A percentile compares a stretch with the other conserved stretches of the same genome.
Conservation (phyloP, 1,140 invertebrate species). For the Psilanteris sp. region DNA sequence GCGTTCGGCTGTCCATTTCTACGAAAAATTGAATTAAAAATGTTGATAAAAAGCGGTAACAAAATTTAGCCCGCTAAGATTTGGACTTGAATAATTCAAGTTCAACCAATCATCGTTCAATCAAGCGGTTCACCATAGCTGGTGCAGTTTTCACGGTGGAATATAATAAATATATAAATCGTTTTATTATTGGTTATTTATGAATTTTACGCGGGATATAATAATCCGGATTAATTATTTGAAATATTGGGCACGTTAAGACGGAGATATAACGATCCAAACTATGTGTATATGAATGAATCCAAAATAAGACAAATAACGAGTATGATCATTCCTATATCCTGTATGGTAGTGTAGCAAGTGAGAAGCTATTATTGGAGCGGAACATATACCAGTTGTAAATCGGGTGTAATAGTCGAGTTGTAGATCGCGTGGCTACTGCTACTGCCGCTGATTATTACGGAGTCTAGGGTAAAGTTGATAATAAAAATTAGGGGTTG, state of each 20-base stretch:
- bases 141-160: too few relatives aligned
- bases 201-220: too few relatives aligned
- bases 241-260: too few relatives aligned
- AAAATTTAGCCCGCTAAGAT: too few relatives aligned
- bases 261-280: too few relatives aligned
- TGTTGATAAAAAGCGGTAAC: neutral
- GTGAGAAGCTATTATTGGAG: conserved; percentile 43
- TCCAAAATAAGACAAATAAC: conserved; percentile 4
- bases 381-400: conserved; percentile 29
- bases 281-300: neutral
- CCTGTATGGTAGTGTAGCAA: conserved; percentile 24
- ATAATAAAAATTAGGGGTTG: conserved; percentile 1
- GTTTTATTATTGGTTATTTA: too few relatives aligned
- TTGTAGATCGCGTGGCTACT: conserved; percentile 18
- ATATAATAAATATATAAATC: too few relatives aligned
- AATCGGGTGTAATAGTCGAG: conserved; percentile 32
- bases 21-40: conserved; percentile 1
- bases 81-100: too few relatives aligned
- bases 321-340: conserved; percentile 12
- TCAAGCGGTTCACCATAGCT: too few relatives aligned
- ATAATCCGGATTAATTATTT: too few relatives aligned
- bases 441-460: conserved; percentile 6
- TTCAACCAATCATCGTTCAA: too few relatives aligned
- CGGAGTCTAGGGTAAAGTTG: conserved; percentile 5
- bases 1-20: neutral